These are phyloP conservation scores for Sinodicranocentrus sp. DNA, from an alignment of 2,888 invertebrate genomes.

Conservation along the genomic window DNA sequence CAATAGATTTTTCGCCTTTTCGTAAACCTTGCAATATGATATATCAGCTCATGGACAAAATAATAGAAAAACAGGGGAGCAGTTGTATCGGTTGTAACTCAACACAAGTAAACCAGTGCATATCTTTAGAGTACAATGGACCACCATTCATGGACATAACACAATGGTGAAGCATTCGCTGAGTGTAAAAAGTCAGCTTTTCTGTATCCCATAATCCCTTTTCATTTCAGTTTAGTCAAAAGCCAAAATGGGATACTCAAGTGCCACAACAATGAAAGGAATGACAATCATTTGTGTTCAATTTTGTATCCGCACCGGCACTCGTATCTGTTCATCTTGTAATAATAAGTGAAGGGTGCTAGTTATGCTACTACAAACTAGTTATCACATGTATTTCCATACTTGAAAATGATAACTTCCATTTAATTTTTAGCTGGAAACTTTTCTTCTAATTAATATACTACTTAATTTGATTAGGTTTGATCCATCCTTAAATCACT, in stretches of 20 bases:
- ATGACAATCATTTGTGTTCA: neutral
- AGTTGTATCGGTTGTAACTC: neutral
- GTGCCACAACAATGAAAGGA: constrained; percentile 43
- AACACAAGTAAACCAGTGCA: too few species aligned
- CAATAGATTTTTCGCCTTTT: constrained; percentile 26
- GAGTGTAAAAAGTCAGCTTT: constrained; percentile 35
- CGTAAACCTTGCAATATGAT: constrained; percentile 31
- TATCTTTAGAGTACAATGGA: too few species aligned
- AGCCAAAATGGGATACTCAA: constrained; percentile 29
- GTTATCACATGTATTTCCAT: neutral
- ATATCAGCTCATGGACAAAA: constrained; percentile 25
- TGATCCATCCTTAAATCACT: too few species aligned
- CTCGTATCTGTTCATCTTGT: neutral
- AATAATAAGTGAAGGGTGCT: neutral
- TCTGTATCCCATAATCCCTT: constrained; percentile 16
- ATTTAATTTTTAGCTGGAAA: neutral
- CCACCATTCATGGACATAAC: too few species aligned
- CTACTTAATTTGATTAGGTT: too few species aligned
- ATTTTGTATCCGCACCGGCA: neutral
- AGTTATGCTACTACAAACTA: neutral
- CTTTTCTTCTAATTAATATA: neutral
- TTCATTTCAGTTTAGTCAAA: neutral
- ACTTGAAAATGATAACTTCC: neutral
- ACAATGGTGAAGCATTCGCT: constrained; percentile 21
- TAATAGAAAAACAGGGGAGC: neutral